These are phyloP conservation scores for Pheosia tremula DNA, from an alignment of 2,888 invertebrate species.

Conservation along the genomic window DNA sequence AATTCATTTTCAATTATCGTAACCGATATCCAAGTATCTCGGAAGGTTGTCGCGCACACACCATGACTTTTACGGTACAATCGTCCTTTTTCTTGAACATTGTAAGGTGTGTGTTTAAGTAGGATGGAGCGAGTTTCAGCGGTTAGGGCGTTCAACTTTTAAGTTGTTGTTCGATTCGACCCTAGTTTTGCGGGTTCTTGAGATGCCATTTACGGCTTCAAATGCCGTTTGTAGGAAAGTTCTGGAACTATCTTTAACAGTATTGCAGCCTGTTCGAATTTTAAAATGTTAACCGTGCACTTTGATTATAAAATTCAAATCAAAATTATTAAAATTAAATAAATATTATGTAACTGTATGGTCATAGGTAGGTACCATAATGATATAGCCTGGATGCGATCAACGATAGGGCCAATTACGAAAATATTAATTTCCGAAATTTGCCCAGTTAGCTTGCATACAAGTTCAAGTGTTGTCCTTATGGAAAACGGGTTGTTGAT, in stretches of 20 bases:
- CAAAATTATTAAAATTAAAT: background rate
- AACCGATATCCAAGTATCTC: conserved; percentile 25
- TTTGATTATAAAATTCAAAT: background rate
- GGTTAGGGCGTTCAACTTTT: conserved; percentile 69
- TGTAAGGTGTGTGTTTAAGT: conserved; percentile 72
- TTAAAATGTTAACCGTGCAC: background rate
- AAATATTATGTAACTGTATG: background rate
- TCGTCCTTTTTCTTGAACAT: conserved; percentile 77
- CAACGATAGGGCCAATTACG: background rate
- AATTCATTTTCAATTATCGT: conserved; percentile 69
- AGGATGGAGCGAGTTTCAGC: conserved; percentile 73
- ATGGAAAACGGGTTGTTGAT: no score
- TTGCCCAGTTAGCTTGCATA: no score
- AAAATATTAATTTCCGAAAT: no score
- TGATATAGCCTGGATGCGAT: background rate
- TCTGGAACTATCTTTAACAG: conserved; percentile 36
- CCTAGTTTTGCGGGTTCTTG: conserved; percentile 58
- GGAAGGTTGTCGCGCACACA: conserved; percentile 29
- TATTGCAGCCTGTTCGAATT: background rate
- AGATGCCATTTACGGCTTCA: conserved; percentile 40
- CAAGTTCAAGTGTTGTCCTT: no score
- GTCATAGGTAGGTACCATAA: no score
- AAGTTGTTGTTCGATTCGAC: conserved; percentile 65
- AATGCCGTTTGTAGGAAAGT: conserved; percentile 42
- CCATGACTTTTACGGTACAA: conserved; percentile 65